Conservation (phyloP, 2,888 invertebrate species). For the Caenorhabditis doughertyi region DNA sequence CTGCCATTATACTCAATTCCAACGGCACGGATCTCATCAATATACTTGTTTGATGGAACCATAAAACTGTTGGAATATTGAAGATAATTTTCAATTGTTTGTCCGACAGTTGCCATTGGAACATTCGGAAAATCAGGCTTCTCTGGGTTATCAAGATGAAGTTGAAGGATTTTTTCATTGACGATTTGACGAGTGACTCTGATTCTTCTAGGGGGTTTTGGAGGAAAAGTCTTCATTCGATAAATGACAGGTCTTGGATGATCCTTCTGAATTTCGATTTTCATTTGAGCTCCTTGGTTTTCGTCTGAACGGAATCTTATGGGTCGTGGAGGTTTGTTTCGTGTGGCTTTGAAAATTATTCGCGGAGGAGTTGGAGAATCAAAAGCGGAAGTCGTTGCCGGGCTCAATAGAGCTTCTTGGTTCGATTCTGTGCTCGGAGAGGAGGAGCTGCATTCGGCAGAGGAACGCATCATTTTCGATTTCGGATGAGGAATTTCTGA, state of each 20-base stretch:
- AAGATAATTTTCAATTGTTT: not conserved
- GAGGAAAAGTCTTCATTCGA: not conserved
- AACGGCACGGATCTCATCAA: not conserved
- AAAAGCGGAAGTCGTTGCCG: too few relatives aligned
- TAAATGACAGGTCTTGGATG: constrained; percentile 9
- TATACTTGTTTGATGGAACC: not conserved
- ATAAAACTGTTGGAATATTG: not conserved
- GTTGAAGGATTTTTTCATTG: not conserved
- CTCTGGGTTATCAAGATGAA: not conserved
- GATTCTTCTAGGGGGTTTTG: not conserved
- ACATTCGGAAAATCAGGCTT: not conserved
- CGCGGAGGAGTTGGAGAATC: too few relatives aligned
- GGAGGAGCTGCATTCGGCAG: too few relatives aligned
- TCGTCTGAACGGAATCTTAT: too few relatives aligned
- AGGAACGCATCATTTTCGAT: too few relatives aligned
- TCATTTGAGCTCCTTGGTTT: too few relatives aligned
- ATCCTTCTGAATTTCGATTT: too few relatives aligned
- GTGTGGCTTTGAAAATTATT: too few relatives aligned
- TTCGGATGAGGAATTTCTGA: too few relatives aligned
- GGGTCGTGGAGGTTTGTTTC: too few relatives aligned
- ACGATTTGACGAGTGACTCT: constrained; percentile 14
- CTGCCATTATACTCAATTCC: constrained; percentile 17
- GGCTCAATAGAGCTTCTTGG: too few relatives aligned
- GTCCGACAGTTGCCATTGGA: not conserved
- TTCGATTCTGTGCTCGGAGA: too few relatives aligned